These are phyloP conservation scores for Tapera naevia DNA, from an alignment of 2,797 vertebrate species.

Conservation along the genomic window DNA sequence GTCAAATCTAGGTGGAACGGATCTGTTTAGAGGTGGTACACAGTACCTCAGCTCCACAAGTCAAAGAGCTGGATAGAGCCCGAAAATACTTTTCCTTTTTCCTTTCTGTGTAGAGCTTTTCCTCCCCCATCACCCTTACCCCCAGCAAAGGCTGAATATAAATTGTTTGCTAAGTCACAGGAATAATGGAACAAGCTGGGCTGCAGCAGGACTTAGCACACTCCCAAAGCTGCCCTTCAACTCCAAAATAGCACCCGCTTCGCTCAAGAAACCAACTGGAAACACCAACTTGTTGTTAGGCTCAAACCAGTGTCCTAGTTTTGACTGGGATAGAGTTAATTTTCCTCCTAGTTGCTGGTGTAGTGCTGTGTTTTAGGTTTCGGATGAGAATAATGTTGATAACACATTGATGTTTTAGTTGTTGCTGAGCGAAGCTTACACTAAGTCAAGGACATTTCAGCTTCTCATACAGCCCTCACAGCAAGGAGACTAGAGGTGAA, in stretches of 20 bases:
- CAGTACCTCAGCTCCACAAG: not conserved
- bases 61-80: not conserved
- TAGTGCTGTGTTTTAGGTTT: not conserved
- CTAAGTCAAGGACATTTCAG: not conserved
- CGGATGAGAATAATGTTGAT: not conserved
- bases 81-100: not conserved
- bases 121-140: not conserved
- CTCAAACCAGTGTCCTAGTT: not conserved
- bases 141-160: not conserved
- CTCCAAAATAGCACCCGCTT: not conserved
- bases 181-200: not conserved
- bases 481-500: no score
- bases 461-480: not conserved
- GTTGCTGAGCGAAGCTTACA: not conserved
- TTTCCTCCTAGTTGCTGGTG: no score
- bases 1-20: not conserved
- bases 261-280: not conserved
- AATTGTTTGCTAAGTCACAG: slow-evolving; percentile 16
- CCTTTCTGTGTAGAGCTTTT: not conserved
- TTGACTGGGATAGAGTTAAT: not conserved
- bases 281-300: not conserved
- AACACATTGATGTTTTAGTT: not conserved
- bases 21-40: not conserved
- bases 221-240: not conserved
- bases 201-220: not conserved